phyloP scores from a whole-genome alignment of 1,140 invertebrate genomes.

The Caenorhabditis tropicalis region DNA sequence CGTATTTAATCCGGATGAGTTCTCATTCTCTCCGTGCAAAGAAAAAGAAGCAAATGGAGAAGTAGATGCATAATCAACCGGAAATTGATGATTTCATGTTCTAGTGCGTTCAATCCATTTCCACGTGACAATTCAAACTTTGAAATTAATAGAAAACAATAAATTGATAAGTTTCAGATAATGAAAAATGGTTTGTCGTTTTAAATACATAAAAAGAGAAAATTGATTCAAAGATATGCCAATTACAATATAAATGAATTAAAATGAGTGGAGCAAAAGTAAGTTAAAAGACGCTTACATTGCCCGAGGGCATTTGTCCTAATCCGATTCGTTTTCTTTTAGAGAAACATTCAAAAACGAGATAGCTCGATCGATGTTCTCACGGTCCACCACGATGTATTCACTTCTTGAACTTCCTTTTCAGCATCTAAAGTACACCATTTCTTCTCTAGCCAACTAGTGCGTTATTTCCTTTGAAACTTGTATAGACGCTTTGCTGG shows the following conservation, averaged over 20 bases:
- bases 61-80: slow-evolving; percentile 14
- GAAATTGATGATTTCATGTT: slow-evolving; percentile 35
- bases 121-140: no score
- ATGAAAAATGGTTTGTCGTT: no score
- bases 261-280: not conserved
- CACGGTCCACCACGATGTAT: not conserved
- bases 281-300: not conserved
- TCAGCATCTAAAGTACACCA: not conserved
- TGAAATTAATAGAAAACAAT: no score
- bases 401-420: not conserved
- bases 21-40: not conserved
- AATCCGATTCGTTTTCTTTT: not conserved
- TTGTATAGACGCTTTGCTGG: not conserved
- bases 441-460: not conserved
- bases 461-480: not conserved
- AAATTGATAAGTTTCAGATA: no score
- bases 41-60: not conserved
- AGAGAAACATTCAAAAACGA: not conserved
- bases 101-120: not conserved
- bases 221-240: no score
- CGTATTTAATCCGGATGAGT: not conserved
- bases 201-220: no score
- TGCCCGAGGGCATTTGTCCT: not conserved
- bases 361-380: not conserved
- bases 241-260: not conserved